Evolutionary conservation across 2,888 invertebrate genomes (phyloP).

Genomic region (Podotricha telesiphe): DNA sequence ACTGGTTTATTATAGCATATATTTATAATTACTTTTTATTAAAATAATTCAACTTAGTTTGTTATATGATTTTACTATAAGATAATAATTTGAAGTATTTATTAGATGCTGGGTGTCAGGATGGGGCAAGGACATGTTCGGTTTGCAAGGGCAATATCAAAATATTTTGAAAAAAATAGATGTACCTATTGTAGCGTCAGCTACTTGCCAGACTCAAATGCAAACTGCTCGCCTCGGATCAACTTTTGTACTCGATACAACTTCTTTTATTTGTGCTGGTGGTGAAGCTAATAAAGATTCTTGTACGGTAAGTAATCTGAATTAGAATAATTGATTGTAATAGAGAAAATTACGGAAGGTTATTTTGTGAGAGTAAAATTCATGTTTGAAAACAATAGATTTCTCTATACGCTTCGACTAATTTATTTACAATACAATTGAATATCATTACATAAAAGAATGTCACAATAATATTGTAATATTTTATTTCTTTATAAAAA

Average conservation of each 20-base stretch:
- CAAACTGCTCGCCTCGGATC: constrained; percentile 86
- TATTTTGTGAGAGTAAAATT: neutral
- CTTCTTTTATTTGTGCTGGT: constrained; percentile 91
- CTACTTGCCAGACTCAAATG: constrained; percentile 86
- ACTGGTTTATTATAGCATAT: too few species aligned
- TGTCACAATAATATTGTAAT: too few species aligned
- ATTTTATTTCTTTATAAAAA: too few species aligned
- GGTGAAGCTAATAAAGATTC: constrained; percentile 90
- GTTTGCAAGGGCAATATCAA: constrained; percentile 82
- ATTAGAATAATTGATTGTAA: neutral
- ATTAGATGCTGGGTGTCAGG: constrained; percentile 88
- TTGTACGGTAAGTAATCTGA: constrained; percentile 85
- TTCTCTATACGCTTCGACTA: too few species aligned
- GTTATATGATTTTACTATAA: neutral
- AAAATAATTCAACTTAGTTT: too few species aligned
- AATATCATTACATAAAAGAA: too few species aligned
- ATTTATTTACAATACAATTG: too few species aligned
- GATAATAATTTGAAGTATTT: neutral
- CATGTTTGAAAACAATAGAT: too few species aligned
- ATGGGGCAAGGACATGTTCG: constrained; percentile 93
- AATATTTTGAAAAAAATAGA: constrained; percentile 89
- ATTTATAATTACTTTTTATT: too few species aligned
- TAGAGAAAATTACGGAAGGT: neutral
- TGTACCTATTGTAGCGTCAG: constrained; percentile 87
- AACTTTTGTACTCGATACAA: constrained; percentile 84